Percentiles rank a stretch among this genome's conserved stretches.
Evolutionary conservation across 2,113 vertebrate genomes (phyloP).

Genomic region (Asarcornis scutulata): DNA sequence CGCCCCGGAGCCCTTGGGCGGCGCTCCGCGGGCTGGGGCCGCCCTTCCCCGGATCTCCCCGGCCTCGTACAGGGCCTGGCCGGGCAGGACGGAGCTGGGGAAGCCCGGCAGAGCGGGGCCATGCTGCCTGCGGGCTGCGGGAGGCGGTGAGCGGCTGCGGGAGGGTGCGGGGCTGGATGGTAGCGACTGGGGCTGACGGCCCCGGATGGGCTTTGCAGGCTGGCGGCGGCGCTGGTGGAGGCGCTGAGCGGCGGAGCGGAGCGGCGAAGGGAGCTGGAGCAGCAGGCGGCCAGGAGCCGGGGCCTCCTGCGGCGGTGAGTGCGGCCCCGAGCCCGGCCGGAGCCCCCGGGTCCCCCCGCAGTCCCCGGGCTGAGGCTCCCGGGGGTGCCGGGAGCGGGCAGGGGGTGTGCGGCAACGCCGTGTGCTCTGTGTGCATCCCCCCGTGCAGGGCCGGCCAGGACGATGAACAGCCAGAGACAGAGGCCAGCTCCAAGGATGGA

Average conservation of each 20-base stretch:
- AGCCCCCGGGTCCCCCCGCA: no score
- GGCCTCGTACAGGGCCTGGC: no score
- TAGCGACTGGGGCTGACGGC: neutral
- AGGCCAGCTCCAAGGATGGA: neutral
- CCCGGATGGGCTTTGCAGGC: neutral
- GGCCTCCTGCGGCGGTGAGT: conserved; percentile 57
- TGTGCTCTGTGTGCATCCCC: neutral
- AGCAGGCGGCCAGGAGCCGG: neutral
- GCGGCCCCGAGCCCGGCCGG: no score
- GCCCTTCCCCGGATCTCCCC: no score
- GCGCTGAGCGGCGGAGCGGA: conserved; percentile 26
- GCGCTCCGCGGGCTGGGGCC: no score
- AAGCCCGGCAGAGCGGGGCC: no score
- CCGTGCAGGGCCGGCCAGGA: neutral
- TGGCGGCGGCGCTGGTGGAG: neutral
- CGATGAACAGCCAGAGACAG: neutral
- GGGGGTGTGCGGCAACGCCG: rapidly evolving
- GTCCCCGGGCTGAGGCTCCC: no score
- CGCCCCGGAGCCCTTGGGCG: no score
- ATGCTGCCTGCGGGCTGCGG: conserved; percentile 38
- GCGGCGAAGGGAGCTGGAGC: conserved; percentile 40
- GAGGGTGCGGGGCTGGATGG: neutral
- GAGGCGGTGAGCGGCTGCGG: neutral
- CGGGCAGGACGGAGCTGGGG: neutral
- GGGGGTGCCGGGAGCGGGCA: no score